Percentiles rank a stretch among this genome's conserved stretches.
These are phyloP conservation scores for Epinotia nisella DNA, from an alignment of 2,888 invertebrate species.

Conservation along the genomic window DNA sequence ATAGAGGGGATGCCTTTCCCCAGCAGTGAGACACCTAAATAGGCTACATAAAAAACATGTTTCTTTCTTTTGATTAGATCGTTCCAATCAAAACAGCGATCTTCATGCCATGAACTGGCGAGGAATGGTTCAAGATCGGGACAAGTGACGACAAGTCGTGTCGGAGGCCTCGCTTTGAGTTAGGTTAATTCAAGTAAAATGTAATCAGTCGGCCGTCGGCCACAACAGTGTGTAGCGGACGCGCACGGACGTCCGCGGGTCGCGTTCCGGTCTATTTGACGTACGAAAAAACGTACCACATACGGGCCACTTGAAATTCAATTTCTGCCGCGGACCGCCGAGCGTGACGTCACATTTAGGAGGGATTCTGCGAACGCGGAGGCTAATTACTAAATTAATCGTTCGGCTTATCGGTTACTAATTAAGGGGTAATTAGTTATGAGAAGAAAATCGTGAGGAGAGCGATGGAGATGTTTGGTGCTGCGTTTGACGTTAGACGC, in stretches of 20 bases:
- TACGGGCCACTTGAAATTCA: slow-evolving; percentile 63
- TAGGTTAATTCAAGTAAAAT: background rate
- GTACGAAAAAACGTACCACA: slow-evolving; percentile 60
- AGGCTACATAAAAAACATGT: no score
- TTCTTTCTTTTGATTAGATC: no score
- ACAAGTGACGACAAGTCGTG: no score
- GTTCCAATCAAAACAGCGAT: no score
- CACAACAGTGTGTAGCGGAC: slow-evolving; percentile 32
- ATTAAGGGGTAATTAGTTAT: slow-evolving; percentile 15
- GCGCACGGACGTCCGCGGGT: slow-evolving; percentile 62
- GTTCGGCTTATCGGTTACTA: slow-evolving; percentile 20
- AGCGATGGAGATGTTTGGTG: background rate
- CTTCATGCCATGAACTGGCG: no score
- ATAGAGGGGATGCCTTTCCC: no score
- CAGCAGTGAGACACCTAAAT: no score
- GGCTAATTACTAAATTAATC: slow-evolving; percentile 38
- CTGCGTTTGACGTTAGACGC: background rate
- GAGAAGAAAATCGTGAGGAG: slow-evolving; percentile 3
- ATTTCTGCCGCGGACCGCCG: slow-evolving; percentile 56
- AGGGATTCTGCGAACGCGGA: slow-evolving; percentile 29
- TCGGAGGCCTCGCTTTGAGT: no score
- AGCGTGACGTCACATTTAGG: slow-evolving; percentile 63
- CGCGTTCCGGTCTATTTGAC: slow-evolving; percentile 74
- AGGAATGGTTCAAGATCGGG: no score
- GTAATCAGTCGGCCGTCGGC: background rate